Evolutionary conservation across 2,113 vertebrate species (phyloP), one percentile per base, ranked within the genome.

Genomic region (Callipepla squamata): DNA sequence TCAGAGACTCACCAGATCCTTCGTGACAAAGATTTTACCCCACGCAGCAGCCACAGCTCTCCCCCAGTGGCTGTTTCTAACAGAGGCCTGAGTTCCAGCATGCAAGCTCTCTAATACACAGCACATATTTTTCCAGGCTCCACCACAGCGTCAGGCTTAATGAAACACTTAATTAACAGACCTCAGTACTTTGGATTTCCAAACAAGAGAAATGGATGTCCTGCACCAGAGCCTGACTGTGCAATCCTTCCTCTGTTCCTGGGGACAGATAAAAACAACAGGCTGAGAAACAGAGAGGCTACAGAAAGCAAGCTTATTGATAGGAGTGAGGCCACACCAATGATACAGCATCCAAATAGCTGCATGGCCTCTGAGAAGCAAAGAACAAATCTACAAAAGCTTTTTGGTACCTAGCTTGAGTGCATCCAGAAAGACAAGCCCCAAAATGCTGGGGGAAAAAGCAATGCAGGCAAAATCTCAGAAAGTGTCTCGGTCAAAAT

Each of bases 141-240:
- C 92, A 92, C 76, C 2, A 0, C 81, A 85, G 73, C 9, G 3
- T 90, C 86, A 53, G 53, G 53, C 73, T 87, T 92, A 94, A 95
- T 94, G 93, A 96, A 96, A 94, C 93, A 95, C 95, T 90, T 90
- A 91, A 91, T 95, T 94, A 91, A 45, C 76, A 92, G 51, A 85
- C 79, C 57, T 80, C 85, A 80, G 70, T 70, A 55, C 13, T 44
- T 0, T 0, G 17, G 81, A 70, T 89, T 88, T 80, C 63, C 51
- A 78, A 80, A 61, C 3, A 11, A 91, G 85, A 87, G 28, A 95
- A 86, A 61, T 23, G 55, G 68, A 62, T 83, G 73, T 74, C 70
- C 80, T 80, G 44, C 67, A 85, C 11, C 1, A 2, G 47, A 57
- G 59, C 38, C 36, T 67, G 87, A 32, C 67, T 92, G 55, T 55